Percentiles rank a stretch among this genome's conserved stretches.
These are phyloP conservation scores for Autographa gamma DNA, from an alignment of 2,888 invertebrate genomes.

Conservation along the genomic window DNA sequence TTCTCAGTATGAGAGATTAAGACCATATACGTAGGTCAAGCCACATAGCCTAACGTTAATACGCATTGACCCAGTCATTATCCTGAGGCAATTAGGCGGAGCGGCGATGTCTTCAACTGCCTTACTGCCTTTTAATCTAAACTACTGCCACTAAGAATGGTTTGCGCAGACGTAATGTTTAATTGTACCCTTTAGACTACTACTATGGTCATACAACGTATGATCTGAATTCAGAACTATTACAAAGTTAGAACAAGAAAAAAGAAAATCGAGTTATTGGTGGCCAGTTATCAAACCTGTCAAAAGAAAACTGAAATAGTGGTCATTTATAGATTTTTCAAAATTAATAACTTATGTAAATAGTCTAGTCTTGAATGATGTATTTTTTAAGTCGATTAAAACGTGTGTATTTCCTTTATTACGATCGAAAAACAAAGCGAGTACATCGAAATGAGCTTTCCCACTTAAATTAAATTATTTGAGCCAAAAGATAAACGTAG, in stretches of 20 bases:
- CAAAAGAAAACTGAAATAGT: no score
- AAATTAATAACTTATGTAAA: no score
- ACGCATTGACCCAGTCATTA: constrained; percentile 29
- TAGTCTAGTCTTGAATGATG: no score
- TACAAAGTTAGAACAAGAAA: background rate
- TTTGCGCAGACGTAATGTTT: constrained; percentile 30
- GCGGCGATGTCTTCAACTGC: constrained; percentile 46
- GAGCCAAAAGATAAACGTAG: background rate
- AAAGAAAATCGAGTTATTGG: no score
- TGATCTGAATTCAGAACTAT: background rate
- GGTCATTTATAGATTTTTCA: no score
- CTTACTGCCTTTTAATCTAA: constrained; percentile 42
- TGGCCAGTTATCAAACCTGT: no score
- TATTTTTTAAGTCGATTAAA: no score
- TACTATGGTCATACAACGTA: no score
- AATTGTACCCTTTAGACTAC: constrained; percentile 33
- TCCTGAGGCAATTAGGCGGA: constrained; percentile 29
- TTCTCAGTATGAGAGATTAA: background rate
- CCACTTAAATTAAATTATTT: background rate
- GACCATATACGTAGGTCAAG: background rate
- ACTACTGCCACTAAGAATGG: constrained; percentile 30
- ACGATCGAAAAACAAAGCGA: no score
- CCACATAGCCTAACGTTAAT: constrained; percentile 1
- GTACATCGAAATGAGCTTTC: no score
- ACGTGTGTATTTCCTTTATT: no score